These are phyloP conservation scores for Ridgeia piscesae DNA, from an alignment of 1,140 invertebrate species.

Conservation along the genomic window DNA sequence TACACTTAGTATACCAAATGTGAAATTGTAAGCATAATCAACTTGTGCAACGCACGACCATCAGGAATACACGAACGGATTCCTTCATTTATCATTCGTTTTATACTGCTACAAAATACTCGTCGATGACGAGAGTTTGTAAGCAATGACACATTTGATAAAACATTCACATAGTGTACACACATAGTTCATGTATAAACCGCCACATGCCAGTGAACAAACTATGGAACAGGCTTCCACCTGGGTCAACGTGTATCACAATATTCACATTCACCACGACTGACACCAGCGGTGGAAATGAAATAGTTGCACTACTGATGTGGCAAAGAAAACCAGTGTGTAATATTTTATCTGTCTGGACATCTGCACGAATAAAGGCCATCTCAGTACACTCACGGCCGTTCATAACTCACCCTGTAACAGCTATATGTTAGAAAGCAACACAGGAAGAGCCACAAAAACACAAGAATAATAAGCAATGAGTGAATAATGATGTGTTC, in stretches of 20 bases:
- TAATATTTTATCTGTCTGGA: not conserved
- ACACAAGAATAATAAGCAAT: not conserved
- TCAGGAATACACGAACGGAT: not conserved
- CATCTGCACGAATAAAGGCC: too few relatives aligned
- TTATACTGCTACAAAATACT: not conserved
- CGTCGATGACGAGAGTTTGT: not conserved
- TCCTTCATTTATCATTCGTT: constrained; percentile 6
- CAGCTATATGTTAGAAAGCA: not conserved
- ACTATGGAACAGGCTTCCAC: not conserved
- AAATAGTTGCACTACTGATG: not conserved
- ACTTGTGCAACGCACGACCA: not conserved
- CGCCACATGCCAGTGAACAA: not conserved
- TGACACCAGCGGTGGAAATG: not conserved
- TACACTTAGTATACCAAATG: not conserved
- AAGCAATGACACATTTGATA: constrained; percentile 1
- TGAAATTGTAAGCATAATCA: not conserved
- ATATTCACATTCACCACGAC: not conserved
- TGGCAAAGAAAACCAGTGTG: not conserved
- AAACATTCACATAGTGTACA: not conserved
- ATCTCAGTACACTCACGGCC: too few relatives aligned
- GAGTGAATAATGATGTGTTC: too few relatives aligned
- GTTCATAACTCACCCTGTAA: too few relatives aligned
- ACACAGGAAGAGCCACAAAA: not conserved
- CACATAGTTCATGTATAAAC: not conserved
- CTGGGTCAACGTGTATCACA: not conserved